phyloP scores from a whole-genome alignment of 2,888 invertebrate species.

The Drosophila mulleri region DNA sequence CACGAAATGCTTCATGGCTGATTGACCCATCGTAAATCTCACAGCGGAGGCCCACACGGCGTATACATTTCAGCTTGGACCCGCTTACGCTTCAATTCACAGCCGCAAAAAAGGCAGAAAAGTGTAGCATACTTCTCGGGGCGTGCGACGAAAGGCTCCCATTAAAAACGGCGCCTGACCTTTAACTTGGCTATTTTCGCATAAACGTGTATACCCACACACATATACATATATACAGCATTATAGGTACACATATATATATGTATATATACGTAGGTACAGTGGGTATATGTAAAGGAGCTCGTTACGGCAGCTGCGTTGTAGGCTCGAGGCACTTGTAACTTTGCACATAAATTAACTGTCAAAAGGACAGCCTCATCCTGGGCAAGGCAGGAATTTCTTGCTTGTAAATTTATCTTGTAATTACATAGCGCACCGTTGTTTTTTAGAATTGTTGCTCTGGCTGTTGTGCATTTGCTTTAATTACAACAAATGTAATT shows the following conservation, averaged over 20 bases:
- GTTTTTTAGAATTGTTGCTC: slow-evolving; percentile 12
- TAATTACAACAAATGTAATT: slow-evolving; percentile 75
- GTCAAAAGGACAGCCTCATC: slow-evolving; percentile 64
- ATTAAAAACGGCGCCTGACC: slow-evolving; percentile 60
- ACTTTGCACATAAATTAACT: slow-evolving; percentile 80
- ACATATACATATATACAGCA: not conserved
- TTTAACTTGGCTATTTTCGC: slow-evolving; percentile 50
- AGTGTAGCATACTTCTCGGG: slow-evolving; percentile 38
- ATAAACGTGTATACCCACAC: slow-evolving; percentile 4
- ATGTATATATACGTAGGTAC: slow-evolving; percentile 19
- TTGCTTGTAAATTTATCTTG: slow-evolving; percentile 65
- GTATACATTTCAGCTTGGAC: slow-evolving; percentile 49
- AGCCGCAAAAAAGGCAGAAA: slow-evolving; percentile 32
- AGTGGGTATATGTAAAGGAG: slow-evolving; percentile 49
- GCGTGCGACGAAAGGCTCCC: slow-evolving; percentile 27
- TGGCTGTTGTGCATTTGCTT: slow-evolving; percentile 32
- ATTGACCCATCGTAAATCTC: slow-evolving; percentile 77
- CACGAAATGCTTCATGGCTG: slow-evolving; percentile 58
- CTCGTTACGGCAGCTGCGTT: slow-evolving; percentile 49
- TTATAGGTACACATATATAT: not conserved
- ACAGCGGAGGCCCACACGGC: slow-evolving; percentile 52
- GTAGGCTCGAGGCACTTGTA: slow-evolving; percentile 72
- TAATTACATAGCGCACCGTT: slow-evolving; percentile 66
- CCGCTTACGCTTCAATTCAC: slow-evolving; percentile 35
- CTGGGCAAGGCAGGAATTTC: slow-evolving; percentile 49